Base-by-base conservation (phyloP, 2,888 invertebrate species). In the Plagodis dolabraria region DNA sequence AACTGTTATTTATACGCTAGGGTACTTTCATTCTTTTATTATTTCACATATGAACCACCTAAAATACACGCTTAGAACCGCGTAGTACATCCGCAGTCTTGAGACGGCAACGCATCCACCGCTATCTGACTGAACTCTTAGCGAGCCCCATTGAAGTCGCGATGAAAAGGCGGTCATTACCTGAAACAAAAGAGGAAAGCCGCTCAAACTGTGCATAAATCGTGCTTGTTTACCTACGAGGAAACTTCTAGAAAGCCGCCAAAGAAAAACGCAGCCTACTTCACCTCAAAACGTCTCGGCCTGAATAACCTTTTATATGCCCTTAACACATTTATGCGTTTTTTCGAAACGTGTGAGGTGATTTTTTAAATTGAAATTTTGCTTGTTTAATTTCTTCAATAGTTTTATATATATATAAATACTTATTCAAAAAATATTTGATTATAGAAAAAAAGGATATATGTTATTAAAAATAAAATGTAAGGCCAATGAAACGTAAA, bases 111-210 rank as follows among this genome's bases (percentile, higher is more conserved):
- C 54, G 45, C 60, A 63, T 57, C 64, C 64, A 61, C 71, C 67
- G 75, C 86, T 89, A 86, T 89, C 89, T 87, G 70, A 57, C 61
- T 69, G 75, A 78, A 79, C 80, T 83, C 87, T 88, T 86, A 87
- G 74, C 70, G 67, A 73, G 75, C 77, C 77, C 86, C 87, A 92
- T 92, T 91, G 87, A 91, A 83, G 77, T 72, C 75, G 83, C 68
- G 85, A 86, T 92, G 92, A 92, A 92, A 92, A 92, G 87, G 70
- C 82, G 90, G 89, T 92, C 92, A 92, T 92, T 92, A 92, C 92
- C 89, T 89, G 87, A 72, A 87, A 92, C 92, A 92, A 92, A 92
- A 89, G 85, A 82, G 78, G 85, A 87, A 87, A 82, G 85, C 85
- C 79, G 85, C 88, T 91, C 84, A 89, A 89, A 85, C 89, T 86